phyloP scores from a whole-genome alignment of 2,797 vertebrate species.

The Gallirallus australis region DNA sequence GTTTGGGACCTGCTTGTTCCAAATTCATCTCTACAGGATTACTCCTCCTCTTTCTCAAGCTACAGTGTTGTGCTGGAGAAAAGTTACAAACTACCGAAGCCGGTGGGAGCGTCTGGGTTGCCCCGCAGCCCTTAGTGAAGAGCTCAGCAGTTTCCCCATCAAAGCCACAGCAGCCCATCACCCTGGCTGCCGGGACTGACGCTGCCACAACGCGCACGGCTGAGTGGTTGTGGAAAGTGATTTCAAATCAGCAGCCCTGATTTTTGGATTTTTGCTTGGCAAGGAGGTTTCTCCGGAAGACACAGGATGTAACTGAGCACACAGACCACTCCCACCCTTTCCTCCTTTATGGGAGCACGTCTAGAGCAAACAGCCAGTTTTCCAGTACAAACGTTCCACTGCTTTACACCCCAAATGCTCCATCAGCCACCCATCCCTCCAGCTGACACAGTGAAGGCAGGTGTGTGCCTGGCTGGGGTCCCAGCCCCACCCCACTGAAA shows the following conservation, averaged over 20 bases:
- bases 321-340: not conserved
- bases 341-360: not conserved
- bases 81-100: not conserved
- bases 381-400: too few species aligned
- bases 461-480: not conserved
- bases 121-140: not conserved
- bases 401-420: not conserved
- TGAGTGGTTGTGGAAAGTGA: not conserved
- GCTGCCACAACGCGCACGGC: not conserved
- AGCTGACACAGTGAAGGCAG: accelerated
- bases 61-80: not conserved
- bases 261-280: not conserved
- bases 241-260: not conserved
- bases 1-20: not conserved
- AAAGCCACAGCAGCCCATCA: not conserved
- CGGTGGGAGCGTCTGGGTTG: not conserved
- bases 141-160: not conserved
- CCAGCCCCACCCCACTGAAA: slow-evolving; percentile 17
- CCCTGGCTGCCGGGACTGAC: accelerated
- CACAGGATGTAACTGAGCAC: not conserved
- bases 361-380: not conserved
- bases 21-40: not conserved
- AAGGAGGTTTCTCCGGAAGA: not conserved
- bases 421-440: not conserved
- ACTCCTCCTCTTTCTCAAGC: not conserved